A percentile compares a stretch with the other conserved stretches of the same genome.
phyloP scores from a whole-genome alignment of 2,888 invertebrate genomes.

The Orthosia gothica region DNA sequence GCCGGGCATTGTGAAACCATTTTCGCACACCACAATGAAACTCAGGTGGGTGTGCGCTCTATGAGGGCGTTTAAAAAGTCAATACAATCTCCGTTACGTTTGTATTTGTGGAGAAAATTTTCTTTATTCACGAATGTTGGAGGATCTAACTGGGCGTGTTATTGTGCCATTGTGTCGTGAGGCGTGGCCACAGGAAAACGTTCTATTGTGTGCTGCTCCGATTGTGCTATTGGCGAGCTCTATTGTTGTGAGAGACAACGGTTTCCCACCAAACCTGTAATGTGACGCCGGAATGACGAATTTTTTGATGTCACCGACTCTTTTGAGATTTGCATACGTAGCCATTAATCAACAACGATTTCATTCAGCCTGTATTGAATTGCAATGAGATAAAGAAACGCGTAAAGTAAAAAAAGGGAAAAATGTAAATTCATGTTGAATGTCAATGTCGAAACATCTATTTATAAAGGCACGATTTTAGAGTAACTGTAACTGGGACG shows the following conservation, averaged over 20 bases:
- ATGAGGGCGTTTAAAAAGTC: constrained; percentile 91
- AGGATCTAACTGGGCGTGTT: constrained; percentile 87
- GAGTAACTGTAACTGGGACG: constrained; percentile 52
- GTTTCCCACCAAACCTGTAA: constrained; percentile 69
- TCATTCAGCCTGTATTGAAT: constrained; percentile 46
- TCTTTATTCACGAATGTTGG: constrained; percentile 84
- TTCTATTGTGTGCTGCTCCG: constrained; percentile 85
- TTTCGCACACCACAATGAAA: constrained; percentile 88
- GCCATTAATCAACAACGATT: constrained; percentile 36
- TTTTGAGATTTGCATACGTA: constrained; percentile 48
- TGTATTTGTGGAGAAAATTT: constrained; percentile 89
- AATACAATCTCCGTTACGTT: constrained; percentile 89
- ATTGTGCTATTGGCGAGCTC: constrained; percentile 87
- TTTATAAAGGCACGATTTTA: constrained; percentile 61
- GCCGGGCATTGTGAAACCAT: constrained; percentile 86
- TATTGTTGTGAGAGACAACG: constrained; percentile 74
- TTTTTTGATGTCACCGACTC: constrained; percentile 56
- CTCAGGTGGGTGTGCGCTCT: constrained; percentile 89
- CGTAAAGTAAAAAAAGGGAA: constrained; percentile 16
- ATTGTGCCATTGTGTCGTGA: constrained; percentile 83
- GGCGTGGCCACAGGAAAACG: constrained; percentile 88
- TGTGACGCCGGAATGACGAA: constrained; percentile 63
- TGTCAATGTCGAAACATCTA: constrained; percentile 66
- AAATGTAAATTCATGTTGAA: constrained; percentile 53
- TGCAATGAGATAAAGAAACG: constrained; percentile 39